phyloP scores from a whole-genome alignment of 30 jellyfish, hydroid and myxozoan species.

The Nemopilema nomurai region DNA sequence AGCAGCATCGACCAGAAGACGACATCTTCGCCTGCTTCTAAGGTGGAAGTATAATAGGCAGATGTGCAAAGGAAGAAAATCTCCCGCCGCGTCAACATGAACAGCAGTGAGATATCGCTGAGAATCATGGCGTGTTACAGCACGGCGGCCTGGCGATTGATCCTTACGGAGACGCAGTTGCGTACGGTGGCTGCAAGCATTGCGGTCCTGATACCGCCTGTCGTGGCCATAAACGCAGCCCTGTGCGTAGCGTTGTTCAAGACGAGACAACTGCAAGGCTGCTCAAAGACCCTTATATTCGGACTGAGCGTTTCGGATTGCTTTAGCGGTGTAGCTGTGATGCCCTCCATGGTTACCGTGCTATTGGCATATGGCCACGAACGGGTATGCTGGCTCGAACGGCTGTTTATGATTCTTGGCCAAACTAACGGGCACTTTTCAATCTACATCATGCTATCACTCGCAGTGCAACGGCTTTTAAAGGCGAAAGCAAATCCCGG shows the following conservation, averaged over 20 bases:
- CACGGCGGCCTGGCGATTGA: conserved; percentile 42
- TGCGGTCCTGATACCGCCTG: conserved; percentile 9
- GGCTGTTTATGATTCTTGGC: conserved; percentile 31
- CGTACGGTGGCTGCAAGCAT: conserved; percentile 2
- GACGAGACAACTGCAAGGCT: conserved; percentile 25
- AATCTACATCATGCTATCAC: conserved; percentile 22
- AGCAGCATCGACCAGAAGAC: neutral
- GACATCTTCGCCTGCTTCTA: no score
- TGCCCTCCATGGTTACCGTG: conserved; percentile 30
- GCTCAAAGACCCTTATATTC: conserved; percentile 17
- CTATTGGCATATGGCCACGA: conserved; percentile 32
- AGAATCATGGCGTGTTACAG: conserved; percentile 17
- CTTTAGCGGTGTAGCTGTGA: conserved; percentile 4
- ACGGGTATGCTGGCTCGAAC: conserved; percentile 46
- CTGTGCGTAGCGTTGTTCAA: conserved; percentile 29
- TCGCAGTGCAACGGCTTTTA: conserved; percentile 45
- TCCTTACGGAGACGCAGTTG: conserved; percentile 18
- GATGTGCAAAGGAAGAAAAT: no score
- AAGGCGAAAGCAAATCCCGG: conserved; percentile 18
- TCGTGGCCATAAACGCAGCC: conserved; percentile 4
- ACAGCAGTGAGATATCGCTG: neutral
- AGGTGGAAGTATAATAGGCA: no score
- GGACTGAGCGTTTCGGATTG: conserved; percentile 51
- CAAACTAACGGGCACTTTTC: conserved; percentile 54
- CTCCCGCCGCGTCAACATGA: neutral